Base-by-base conservation (phyloP, 2,888 invertebrate genomes). In the Carpatolechia fugitivella region DNA sequence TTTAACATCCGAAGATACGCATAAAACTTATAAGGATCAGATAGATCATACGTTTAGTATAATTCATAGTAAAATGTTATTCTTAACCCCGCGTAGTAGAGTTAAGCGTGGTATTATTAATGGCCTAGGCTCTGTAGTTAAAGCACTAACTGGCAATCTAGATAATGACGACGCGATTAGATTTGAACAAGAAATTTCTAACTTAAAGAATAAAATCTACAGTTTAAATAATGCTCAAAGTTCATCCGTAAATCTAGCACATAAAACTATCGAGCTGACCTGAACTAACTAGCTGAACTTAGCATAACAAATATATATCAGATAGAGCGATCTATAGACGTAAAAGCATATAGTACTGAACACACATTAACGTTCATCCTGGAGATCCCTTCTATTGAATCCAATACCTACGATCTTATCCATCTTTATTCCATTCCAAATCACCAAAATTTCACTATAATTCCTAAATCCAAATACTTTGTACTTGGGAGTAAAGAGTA, bases 401-500 rank as follows among this genome's bases (percentile, higher is more conserved):
- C 46, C 29, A 11, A 46, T 20, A 29, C 29, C 11, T 46, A 46
- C 24, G 46, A 46, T n/a, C 29, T 46, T 29, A 46, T 46, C 13
- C 40, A 40, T 13, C 6, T 40, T 4, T 40, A 40, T 40, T 40
- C 40, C 16, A 40, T 40, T 40, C 40, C 40, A 1, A 40, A 18
- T 18, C 3, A 14, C 7, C 13, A 7, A 7, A 40, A 40, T 16
- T 13, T 40, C 3, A 40, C 40, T 16, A 13, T 29, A 1, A 46
- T 46, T 13, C 46, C 46, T 24, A 46, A 46, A 13, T 29, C 24
- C 46, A 46, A 46, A 29, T 29, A 29, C 29, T n/a, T 29, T 29
- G 29, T 16, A 46, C 46, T 46, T 46, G 46, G 46, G 29, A 46
- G 46, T 29, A 29, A 46, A 46, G 46, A 46, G 46, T 46, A 46